Evolutionary conservation across 1,140 invertebrate genomes (phyloP).

Genomic region (Popillia japonica): DNA sequence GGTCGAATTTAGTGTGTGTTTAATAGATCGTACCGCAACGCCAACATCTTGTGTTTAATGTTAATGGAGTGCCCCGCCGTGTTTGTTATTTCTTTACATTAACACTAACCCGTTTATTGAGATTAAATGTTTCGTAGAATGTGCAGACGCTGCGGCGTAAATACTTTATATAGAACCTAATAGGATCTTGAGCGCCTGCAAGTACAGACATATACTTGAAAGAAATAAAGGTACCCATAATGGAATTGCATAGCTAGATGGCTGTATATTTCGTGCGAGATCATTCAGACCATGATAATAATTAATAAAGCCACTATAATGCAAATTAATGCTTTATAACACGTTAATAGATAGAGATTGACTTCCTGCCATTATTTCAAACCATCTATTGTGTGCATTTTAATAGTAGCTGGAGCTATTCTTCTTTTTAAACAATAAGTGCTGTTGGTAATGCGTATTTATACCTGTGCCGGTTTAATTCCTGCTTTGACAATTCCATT

Average conservation of each 20-base stretch:
- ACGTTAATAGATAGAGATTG: not conserved
- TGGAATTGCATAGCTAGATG: too few relatives aligned
- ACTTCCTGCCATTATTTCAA: not conserved
- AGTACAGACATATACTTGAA: too few relatives aligned
- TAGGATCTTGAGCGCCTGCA: too few relatives aligned
- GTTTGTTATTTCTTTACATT: conserved; percentile 30
- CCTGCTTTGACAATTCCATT: conserved; percentile 1
- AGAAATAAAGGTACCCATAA: too few relatives aligned
- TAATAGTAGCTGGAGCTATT: not conserved
- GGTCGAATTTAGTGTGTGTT: conserved; percentile 24
- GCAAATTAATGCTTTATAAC: not conserved
- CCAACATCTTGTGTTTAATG: conserved; percentile 23
- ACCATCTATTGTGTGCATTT: not conserved
- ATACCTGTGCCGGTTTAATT: too few relatives aligned
- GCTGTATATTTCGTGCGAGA: too few relatives aligned
- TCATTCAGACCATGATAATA: not conserved
- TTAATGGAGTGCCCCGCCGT: conserved; percentile 8
- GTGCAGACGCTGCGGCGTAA: not conserved
- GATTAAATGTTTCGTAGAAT: conserved; percentile 24
- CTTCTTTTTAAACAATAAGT: not conserved
- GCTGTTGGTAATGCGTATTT: too few relatives aligned
- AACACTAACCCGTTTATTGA: conserved; percentile 26
- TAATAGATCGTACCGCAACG: conserved; percentile 12
- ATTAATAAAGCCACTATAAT: not conserved
- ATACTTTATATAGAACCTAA: too few relatives aligned